phyloP scores from a whole-genome alignment of 2,888 invertebrate species.

The Drosophila colorata region DNA sequence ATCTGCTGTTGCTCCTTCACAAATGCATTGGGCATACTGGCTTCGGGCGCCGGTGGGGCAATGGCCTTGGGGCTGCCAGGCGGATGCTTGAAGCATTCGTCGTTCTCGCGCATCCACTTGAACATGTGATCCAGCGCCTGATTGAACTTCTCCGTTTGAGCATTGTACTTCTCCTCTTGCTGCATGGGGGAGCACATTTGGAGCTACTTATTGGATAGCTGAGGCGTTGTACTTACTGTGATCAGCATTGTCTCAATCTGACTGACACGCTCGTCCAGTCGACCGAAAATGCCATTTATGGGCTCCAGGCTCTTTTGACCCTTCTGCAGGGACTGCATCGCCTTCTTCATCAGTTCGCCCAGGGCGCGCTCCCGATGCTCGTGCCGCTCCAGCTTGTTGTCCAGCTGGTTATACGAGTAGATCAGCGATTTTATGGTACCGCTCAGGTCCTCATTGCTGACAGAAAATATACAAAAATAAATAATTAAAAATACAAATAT shows the following conservation, averaged over 20 bases:
- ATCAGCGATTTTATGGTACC: conserved; percentile 92
- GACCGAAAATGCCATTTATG: conserved; percentile 89
- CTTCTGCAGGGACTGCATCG: conserved; percentile 90
- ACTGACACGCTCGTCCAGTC: conserved; percentile 91
- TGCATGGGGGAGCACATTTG: conserved; percentile 25
- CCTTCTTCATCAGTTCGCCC: conserved; percentile 92
- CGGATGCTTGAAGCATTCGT: conserved; percentile 83
- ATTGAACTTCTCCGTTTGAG: conserved; percentile 83
- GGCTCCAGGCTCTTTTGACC: conserved; percentile 90
- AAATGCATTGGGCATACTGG: conserved; percentile 67
- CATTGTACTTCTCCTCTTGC: conserved; percentile 85
- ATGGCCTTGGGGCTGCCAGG: conserved; percentile 43
- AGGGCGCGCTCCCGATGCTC: conserved; percentile 92
- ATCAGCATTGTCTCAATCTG: conserved; percentile 91
- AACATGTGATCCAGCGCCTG: conserved; percentile 83
- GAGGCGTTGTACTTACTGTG: conserved; percentile 86
- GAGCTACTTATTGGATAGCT: background rate
- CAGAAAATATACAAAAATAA: too few species aligned
- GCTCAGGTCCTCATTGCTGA: conserved; percentile 85
- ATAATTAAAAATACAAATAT: too few species aligned
- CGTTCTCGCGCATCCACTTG: conserved; percentile 84
- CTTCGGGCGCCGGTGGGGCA: conserved; percentile 28
- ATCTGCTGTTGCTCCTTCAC: conserved; percentile 71
- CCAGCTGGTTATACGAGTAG: conserved; percentile 91
- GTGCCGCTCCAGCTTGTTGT: conserved; percentile 93